These are phyloP conservation scores for Sminthurinus aureus DNA, from an alignment of 2,888 invertebrate genomes.

Conservation along the genomic window DNA sequence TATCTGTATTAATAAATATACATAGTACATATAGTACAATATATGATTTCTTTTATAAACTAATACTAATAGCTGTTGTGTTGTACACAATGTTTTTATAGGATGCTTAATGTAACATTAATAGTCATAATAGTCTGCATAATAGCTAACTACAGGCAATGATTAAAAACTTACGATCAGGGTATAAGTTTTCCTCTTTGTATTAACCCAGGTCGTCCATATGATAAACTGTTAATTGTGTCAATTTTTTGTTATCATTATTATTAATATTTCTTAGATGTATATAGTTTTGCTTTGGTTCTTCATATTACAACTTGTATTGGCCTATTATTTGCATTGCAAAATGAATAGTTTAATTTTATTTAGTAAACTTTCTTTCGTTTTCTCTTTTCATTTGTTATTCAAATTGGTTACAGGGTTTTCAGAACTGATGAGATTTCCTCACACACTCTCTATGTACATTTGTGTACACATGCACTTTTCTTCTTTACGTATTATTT, in stretches of 20 bases:
- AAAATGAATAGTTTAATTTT: conserved; percentile 12
- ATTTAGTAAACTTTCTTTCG: conserved; percentile 2
- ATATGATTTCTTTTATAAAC: too few relatives aligned
- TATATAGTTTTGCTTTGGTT: conserved; percentile 8
- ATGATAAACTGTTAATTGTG: not conserved
- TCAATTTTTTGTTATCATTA: not conserved
- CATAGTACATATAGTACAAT: not conserved
- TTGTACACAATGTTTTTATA: not conserved
- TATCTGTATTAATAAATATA: not conserved
- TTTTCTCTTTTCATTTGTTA: conserved; percentile 4
- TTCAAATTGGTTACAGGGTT: conserved; percentile 2
- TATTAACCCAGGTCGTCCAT: conserved; percentile 29
- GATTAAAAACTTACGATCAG: conserved; percentile 29
- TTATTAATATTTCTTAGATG: not conserved
- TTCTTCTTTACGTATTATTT: not conserved
- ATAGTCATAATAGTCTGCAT: conserved; percentile 12
- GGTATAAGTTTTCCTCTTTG: conserved; percentile 1
- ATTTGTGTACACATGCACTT: not conserved
- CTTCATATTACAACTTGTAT: not conserved
- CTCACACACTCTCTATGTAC: not conserved
- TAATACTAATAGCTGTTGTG: too few relatives aligned
- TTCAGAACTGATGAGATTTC: conserved; percentile 24
- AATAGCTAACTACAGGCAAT: conserved; percentile 30
- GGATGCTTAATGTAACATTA: not conserved
- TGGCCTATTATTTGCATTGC: conserved; percentile 34